Evolutionary conservation across 2,888 invertebrate genomes (phyloP).

Genomic region (Phorcus lineatus): DNA sequence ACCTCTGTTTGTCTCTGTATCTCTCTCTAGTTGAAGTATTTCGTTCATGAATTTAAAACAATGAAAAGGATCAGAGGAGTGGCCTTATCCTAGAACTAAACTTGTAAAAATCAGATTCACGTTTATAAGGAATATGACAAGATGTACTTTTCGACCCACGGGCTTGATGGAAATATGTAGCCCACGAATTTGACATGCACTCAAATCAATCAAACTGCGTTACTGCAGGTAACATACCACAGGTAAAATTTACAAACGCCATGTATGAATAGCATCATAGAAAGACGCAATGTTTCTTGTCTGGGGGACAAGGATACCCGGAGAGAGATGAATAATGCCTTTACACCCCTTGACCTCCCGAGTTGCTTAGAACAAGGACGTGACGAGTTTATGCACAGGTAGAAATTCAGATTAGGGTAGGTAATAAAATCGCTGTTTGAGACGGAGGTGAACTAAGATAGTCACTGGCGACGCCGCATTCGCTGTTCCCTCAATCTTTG

Average conservation of each 20-base stretch:
- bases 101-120: too few species aligned
- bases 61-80: too few species aligned
- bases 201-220: neutral
- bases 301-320: too few species aligned
- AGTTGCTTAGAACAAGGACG: neutral
- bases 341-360: neutral
- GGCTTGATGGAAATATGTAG: neutral
- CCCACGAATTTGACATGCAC: neutral
- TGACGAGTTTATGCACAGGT: neutral
- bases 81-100: too few species aligned
- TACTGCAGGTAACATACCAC: neutral
- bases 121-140: too few species aligned
- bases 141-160: neutral
- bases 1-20: too few species aligned
- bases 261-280: too few species aligned
- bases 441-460: neutral
- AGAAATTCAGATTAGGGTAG: neutral
- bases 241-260: too few species aligned
- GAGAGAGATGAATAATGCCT: neutral
- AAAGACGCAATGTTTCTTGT: too few species aligned
- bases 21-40: too few species aligned
- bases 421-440: neutral
- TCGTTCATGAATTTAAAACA: too few species aligned
- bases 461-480: neutral
- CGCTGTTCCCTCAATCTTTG: slow-evolving; percentile 10